Evolutionary conservation across 1,140 invertebrate species (phyloP).

Genomic region (Scaptomyza graminum): DNA sequence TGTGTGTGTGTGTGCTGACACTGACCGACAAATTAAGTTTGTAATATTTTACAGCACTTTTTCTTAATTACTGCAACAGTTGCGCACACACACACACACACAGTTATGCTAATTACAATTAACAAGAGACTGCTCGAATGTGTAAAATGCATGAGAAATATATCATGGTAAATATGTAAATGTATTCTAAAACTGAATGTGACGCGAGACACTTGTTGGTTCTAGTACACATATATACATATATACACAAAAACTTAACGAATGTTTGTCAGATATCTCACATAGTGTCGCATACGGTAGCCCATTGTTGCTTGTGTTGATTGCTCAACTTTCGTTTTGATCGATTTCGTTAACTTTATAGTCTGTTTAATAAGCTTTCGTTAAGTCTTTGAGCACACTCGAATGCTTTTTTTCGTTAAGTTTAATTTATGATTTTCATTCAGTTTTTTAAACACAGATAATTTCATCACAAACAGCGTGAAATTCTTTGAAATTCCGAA

Average conservation of each 20-base stretch:
- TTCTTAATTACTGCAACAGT: slow-evolving; percentile 4
- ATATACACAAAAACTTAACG: slow-evolving; percentile 43
- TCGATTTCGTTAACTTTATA: not conserved
- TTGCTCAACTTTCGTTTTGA: not conserved
- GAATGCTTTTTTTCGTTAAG: no score
- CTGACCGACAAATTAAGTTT: slow-evolving; percentile 67
- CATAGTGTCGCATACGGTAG: slow-evolving; percentile 69
- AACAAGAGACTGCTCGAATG: slow-evolving; percentile 54
- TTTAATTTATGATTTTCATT: slow-evolving; percentile 2
- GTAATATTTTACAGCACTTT: slow-evolving; percentile 52
- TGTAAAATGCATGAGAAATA: slow-evolving; percentile 12
- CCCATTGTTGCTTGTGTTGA: slow-evolving; percentile 48
- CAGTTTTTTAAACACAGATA: not conserved
- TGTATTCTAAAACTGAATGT: slow-evolving; percentile 15
- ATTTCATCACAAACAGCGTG: slow-evolving; percentile 39
- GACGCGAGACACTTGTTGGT: slow-evolving; percentile 51
- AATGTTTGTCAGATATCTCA: slow-evolving; percentile 58
- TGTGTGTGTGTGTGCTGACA: slow-evolving; percentile 45
- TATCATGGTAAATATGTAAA: not conserved
- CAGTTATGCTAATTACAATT: slow-evolving; percentile 39
- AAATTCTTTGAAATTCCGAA: slow-evolving; percentile 22
- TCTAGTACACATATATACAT: not conserved
- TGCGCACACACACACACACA: not conserved
- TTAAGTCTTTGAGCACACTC: not conserved
- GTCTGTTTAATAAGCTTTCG: not conserved